phyloP scores from a whole-genome alignment of 2,888 invertebrate species.

The Coremacera marginata region DNA sequence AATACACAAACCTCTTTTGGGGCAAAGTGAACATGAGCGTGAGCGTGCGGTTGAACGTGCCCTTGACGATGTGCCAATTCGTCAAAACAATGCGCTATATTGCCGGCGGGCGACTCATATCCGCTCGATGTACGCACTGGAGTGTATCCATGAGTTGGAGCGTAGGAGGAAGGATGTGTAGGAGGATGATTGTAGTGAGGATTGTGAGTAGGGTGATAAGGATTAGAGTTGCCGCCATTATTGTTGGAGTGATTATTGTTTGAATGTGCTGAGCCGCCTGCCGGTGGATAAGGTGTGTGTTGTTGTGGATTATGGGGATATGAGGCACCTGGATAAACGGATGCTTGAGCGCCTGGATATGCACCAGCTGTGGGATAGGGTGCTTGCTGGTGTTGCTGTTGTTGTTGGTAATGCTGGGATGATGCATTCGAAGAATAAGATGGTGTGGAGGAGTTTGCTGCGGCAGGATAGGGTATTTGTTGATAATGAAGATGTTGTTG shows the following conservation, averaged over 20 bases:
- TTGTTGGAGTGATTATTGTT: conserved; percentile 32
- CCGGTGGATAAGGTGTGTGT: conserved; percentile 45
- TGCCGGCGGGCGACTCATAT: conserved; percentile 53
- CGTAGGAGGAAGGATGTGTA: conserved; percentile 51
- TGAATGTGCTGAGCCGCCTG: conserved; percentile 32
- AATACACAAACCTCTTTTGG: conserved; percentile 65
- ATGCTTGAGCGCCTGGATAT: conserved; percentile 43
- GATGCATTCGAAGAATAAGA: conserved; percentile 51
- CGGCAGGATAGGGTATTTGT: conserved; percentile 42
- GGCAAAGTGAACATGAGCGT: conserved; percentile 44
- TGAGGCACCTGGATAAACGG: conserved; percentile 55
- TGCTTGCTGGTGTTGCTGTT: conserved; percentile 38
- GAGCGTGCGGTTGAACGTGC: conserved; percentile 38
- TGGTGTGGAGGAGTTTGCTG: conserved; percentile 16
- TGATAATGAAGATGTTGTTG: conserved; percentile 49
- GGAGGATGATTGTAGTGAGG: conserved; percentile 46
- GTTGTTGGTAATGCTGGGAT: conserved; percentile 39
- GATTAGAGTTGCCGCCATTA: background rate
- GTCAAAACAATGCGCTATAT: conserved; percentile 59
- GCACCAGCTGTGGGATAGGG: conserved; percentile 42
- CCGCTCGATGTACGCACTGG: conserved; percentile 54
- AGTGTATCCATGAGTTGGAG: conserved; percentile 55
- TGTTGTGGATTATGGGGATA: conserved; percentile 52
- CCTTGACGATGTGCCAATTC: conserved; percentile 59
- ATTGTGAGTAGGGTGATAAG: conserved; percentile 38